Base-by-base conservation (phyloP, 1,140 invertebrate genomes). In the Brachystomella parvula region DNA sequence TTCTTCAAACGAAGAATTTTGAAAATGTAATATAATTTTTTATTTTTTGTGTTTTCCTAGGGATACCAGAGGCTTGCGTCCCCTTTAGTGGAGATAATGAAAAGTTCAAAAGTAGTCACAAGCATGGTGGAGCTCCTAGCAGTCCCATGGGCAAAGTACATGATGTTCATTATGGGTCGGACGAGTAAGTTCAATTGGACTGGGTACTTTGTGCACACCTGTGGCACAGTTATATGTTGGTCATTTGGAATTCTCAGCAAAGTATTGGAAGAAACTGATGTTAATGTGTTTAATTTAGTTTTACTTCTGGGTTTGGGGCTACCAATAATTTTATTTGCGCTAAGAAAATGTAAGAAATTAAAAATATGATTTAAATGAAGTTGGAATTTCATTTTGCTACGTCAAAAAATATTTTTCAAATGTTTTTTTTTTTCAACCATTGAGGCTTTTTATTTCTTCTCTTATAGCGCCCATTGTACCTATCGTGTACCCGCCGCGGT, bases 131-230 rank as follows among this genome's bases (percentile, higher is more conserved):
- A 66, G 15, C 30, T 32, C 28, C 65, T 71, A 35, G 72, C 72
- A 26, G 1, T 63, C 0, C 69, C 72, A 0, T 73, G 72, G 72
- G 69, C 72, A 19, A 31, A 68, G 29, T 61, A 73, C 28, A 73
- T 73, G 69, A 69, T 68, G 31, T 71, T 60, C 60, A 53, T 66
- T 19, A 63, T 71, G 59, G 72, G 72, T 1, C 64, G 63, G 3
- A 49, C 57, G 0, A 33, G 65, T 6, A n/a, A 65, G n/a, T 53
- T 49, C 1, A 68, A 67, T 64, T 57, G 35, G 3, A 21, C 59
- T 1, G 72, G 72, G n/a, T 53, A 44, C 39, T 15, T 39, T 1
- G 12, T 71, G 31, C 67, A 71, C 57, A 58, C 33, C 0, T 26
- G 65, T 15, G 72, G 72, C 29, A 47, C 29, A 30, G 61, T 63